Evolutionary conservation across 1,140 invertebrate genomes (phyloP).

Genomic region (Leptestheria dahalacensis): DNA sequence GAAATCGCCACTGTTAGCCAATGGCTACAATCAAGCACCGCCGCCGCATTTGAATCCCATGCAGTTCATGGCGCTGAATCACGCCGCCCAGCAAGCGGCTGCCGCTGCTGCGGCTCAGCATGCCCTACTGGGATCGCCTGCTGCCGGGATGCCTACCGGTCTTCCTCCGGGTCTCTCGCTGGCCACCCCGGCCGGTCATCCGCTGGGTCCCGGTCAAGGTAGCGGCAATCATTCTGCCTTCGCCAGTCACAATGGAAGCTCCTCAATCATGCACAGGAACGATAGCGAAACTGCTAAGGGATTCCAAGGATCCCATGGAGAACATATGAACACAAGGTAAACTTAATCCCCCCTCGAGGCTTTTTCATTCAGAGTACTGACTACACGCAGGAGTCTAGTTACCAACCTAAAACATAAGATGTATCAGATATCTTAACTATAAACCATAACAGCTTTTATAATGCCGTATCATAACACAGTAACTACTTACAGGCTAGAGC

Average conservation of each 20-base stretch:
- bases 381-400: too few relatives aligned
- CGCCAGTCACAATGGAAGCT: slow-evolving; percentile 1
- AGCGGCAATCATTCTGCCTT: slow-evolving; percentile 1
- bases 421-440: too few relatives aligned
- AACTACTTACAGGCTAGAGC: too few relatives aligned
- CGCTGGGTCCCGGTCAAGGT: not conserved
- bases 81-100: slow-evolving; percentile 58
- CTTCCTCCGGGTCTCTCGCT: not conserved
- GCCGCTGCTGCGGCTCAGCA: slow-evolving; percentile 38
- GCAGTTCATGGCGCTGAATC: slow-evolving; percentile 34
- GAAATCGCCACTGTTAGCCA: slow-evolving; percentile 77
- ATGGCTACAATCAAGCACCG: slow-evolving; percentile 67
- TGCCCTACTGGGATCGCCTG: slow-evolving; percentile 24
- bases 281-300: slow-evolving; percentile 16
- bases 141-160: slow-evolving; percentile 40
- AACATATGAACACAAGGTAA: not conserved
- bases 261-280: slow-evolving; percentile 2
- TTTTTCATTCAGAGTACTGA: slow-evolving; percentile 10
- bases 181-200: not conserved
- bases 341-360: too few relatives aligned
- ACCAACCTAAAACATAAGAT: too few relatives aligned
- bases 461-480: too few relatives aligned
- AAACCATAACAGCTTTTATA: too few relatives aligned
- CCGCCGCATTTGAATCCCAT: slow-evolving; percentile 78
- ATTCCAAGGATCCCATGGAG: not conserved